Percentiles rank a stretch among this genome's conserved stretches.
phyloP scores from a whole-genome alignment of 2,797 vertebrate species.

The Decapterus maruadsi region DNA sequence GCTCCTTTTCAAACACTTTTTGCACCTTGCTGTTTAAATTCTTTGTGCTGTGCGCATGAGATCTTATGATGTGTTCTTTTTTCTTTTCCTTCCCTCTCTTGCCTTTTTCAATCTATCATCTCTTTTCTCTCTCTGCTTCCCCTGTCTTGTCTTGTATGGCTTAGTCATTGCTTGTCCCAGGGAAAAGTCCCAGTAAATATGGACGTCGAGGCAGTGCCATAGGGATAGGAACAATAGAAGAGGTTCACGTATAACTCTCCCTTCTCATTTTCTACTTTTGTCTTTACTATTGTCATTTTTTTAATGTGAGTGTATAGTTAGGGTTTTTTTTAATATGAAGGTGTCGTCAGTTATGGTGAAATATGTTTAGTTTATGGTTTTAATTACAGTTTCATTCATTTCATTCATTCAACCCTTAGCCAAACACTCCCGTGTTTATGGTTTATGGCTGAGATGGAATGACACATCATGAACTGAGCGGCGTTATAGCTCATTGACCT shows the following conservation, averaged over 20 bases:
- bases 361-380: conserved; percentile 14
- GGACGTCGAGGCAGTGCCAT: conserved; percentile 99
- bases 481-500: conserved; percentile 3
- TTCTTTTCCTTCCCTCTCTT: conserved; percentile 71
- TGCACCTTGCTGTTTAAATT: conserved; percentile 64
- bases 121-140: conserved; percentile 63
- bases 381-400: conserved; percentile 29
- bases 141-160: conserved; percentile 71
- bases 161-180: conserved; percentile 98
- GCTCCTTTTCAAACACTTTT: conserved; percentile 47
- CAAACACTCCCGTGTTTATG: conserved; percentile 8
- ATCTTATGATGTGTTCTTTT: conserved; percentile 68
- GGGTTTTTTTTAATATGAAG: conserved; percentile 30
- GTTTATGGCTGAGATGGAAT: neutral
- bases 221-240: conserved; percentile 99
- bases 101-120: conserved; percentile 63
- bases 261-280: conserved; percentile 60
- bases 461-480: neutral
- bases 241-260: conserved; percentile 91
- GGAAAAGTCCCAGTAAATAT: conserved; percentile 95
- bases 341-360: neutral
- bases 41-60: conserved; percentile 66
- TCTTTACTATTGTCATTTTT: conserved; percentile 35
- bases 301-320: conserved; percentile 23
- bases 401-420: conserved; percentile 34